Percentiles rank a stretch among this genome's conserved stretches.
Evolutionary conservation across 2,888 invertebrate genomes (phyloP).

Genomic region (Euspilapteryx auroguttella): DNA sequence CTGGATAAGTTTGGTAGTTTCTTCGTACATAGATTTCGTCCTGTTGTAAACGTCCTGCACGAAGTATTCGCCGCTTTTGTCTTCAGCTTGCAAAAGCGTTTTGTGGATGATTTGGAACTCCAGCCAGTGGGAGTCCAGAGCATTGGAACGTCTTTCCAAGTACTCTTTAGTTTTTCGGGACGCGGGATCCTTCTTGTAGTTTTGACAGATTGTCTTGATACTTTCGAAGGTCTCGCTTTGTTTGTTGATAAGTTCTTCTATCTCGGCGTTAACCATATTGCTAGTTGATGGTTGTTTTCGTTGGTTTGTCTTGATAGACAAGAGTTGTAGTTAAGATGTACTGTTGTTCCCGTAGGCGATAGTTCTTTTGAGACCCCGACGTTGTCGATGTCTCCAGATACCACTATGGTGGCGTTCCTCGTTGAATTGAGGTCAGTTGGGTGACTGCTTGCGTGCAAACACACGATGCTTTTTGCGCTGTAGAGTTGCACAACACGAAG

Average conservation of each 20-base stretch:
- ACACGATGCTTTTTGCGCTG: too few species aligned
- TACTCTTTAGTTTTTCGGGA: not conserved
- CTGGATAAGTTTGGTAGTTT: not conserved
- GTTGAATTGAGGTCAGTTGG: too few species aligned
- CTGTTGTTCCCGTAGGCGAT: too few species aligned
- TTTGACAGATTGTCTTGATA: conserved; percentile 1
- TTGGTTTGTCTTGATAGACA: too few species aligned
- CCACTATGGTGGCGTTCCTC: too few species aligned
- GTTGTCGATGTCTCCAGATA: too few species aligned
- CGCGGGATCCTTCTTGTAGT: not conserved
- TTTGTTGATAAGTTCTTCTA: not conserved
- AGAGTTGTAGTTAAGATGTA: too few species aligned
- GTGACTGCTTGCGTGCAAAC: too few species aligned
- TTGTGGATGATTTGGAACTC: not conserved
- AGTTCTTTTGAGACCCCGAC: too few species aligned
- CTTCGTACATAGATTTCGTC: not conserved
- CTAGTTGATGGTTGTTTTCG: too few species aligned
- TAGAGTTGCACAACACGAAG: too few species aligned
- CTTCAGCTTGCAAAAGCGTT: not conserved
- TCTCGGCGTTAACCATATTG: too few species aligned
- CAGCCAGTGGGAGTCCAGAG: not conserved
- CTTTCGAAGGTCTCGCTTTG: not conserved
- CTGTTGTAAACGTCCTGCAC: not conserved
- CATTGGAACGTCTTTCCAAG: not conserved
- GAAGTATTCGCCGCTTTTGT: not conserved